Base-by-base conservation (phyloP, 30 jellyfish, hydroid and myxozoan genomes). In the Cassiopea andromeda region DNA sequence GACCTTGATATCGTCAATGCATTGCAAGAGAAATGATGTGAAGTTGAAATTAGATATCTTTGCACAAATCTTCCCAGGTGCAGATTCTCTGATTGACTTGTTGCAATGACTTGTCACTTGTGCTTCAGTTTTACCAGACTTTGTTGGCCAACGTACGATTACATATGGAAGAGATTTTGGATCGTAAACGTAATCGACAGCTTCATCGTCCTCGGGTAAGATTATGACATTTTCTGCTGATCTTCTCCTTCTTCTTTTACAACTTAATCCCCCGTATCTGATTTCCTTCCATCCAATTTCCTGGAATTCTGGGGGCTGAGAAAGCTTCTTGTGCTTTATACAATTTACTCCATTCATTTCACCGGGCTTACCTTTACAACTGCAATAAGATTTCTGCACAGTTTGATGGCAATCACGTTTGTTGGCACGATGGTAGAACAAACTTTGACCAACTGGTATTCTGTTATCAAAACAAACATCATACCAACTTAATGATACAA, bases 1-100 rank as follows among this genome's bases (percentile, higher is more conserved):
- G 60, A 90, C 97, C 92, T 72, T 48, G 79, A 90, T 75, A 64
- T 90, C 97, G 16, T 88, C 89, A 15, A 90, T 81, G 73, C 97
- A 90, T 76, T 90, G 91, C 60, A 16, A 48, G 7, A 73, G 60
- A 46, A 79, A 90, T 13, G 97, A 44, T 13, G 86, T 46, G 47
- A 90, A 48, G 48, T 82, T 74, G 60, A 90, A 90, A 43, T 81
- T 92, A 1, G 91, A 46, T 3, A 81, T 60, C 47, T 64, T 79
- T 7, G 72, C 50, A 57, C 97, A 90, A 8, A 77, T 60, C 47
- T 54, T 70, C 60, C 97, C 97, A 10, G 92, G 81, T 14, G 88
- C 60, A 15, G 97, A 90, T 45, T 90, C 69, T 44, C 47, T 60
- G 7, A 90, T 27, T 38, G 58, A 38, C 0, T 83, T 49, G 4